Evolutionary conservation across 2,797 vertebrate species (phyloP).

Genomic region (Lacerta bilineata): DNA sequence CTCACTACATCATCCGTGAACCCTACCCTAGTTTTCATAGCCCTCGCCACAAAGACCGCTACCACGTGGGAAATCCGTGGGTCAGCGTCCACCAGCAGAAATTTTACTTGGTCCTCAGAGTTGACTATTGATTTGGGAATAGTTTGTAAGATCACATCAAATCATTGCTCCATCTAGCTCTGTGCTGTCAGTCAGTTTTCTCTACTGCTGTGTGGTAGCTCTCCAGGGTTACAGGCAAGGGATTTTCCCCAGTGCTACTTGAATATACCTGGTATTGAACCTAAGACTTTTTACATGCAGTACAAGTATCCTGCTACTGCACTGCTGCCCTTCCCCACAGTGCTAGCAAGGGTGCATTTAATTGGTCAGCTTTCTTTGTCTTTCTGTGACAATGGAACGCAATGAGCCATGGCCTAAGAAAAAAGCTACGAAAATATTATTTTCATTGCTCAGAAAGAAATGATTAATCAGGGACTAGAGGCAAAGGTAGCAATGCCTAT

Average conservation of each 20-base stretch:
- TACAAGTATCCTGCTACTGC: neutral
- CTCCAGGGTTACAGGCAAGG: neutral
- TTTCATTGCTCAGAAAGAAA: constrained; percentile 49
- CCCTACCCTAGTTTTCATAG: no score
- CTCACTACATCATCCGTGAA: no score
- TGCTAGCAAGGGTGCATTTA: neutral
- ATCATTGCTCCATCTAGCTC: neutral
- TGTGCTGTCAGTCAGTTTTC: neutral
- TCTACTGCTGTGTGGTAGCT: neutral
- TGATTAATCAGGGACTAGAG: constrained; percentile 44
- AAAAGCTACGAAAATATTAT: neutral
- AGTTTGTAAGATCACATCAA: no score
- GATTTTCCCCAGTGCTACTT: neutral
- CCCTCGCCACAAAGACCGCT: no score
- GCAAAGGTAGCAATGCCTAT: constrained; percentile 47
- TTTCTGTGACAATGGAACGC: neutral
- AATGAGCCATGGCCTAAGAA: neutral
- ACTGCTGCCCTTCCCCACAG: neutral
- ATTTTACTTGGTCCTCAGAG: no score
- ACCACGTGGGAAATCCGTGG: no score
- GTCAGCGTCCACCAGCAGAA: no score
- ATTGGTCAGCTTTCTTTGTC: neutral
- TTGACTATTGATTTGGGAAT: no score
- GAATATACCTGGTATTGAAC: neutral
- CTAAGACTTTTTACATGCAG: neutral